Percentiles rank a stretch among this genome's conserved stretches.
phyloP scores from a whole-genome alignment of 2,113 vertebrate species.

The Furnarius figulus region DNA sequence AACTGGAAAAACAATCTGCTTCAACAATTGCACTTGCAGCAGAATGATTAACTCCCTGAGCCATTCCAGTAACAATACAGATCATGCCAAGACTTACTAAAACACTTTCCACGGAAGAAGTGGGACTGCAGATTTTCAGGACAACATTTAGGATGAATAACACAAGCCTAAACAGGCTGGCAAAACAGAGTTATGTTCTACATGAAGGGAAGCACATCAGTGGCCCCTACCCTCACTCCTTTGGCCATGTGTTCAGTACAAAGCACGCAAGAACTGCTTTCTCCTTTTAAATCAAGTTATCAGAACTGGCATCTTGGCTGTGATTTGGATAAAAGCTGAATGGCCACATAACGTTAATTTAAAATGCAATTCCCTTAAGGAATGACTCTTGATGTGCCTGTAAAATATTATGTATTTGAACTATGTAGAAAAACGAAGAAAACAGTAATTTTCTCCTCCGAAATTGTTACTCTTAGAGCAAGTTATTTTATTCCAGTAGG shows the following conservation, averaged over 20 bases:
- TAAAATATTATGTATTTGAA: neutral
- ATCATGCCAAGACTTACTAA: constrained; percentile 17
- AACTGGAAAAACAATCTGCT: constrained; percentile 53
- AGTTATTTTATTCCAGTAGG: neutral
- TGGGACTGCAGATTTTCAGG: neutral
- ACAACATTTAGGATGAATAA: neutral
- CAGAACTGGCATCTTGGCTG: neutral
- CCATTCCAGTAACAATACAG: constrained; percentile 37
- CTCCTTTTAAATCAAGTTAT: neutral
- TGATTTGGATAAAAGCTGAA: neutral
- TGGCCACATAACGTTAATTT: neutral
- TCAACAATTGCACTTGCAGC: constrained; percentile 8
- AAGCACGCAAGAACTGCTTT: neutral
- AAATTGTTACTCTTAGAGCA: neutral
- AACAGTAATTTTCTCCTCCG: neutral
- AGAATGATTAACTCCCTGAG: constrained; percentile 12
- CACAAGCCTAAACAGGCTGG: neutral
- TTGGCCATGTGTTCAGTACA: rapidly evolving
- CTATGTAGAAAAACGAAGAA: neutral
- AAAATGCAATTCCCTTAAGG: neutral
- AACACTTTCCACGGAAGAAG: neutral
- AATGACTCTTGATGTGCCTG: neutral
- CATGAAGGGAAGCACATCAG: neutral
- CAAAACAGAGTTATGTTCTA: neutral
- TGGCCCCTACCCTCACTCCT: neutral